A percentile compares a stretch with the other conserved stretches of the same genome.
Conservation (phyloP, 2,888 invertebrate genomes). For the Ganaspis brasiliensis region DNA sequence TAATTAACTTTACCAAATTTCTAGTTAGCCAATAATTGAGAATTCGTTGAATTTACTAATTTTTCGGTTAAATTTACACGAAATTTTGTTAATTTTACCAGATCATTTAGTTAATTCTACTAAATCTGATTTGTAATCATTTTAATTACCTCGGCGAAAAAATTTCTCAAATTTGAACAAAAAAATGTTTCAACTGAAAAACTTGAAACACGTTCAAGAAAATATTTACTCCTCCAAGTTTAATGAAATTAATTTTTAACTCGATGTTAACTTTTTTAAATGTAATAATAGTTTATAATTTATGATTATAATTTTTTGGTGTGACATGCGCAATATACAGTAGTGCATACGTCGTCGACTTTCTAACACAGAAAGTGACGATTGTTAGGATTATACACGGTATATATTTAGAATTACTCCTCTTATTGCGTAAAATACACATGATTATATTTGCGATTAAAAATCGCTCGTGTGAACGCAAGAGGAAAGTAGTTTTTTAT, state of each 20-base stretch:
- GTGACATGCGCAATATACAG: constrained; percentile 60
- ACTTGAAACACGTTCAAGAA: too few relatives aligned
- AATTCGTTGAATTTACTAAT: too few relatives aligned
- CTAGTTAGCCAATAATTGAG: too few relatives aligned
- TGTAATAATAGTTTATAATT: background rate
- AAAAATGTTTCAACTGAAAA: too few relatives aligned
- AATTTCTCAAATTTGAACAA: too few relatives aligned
- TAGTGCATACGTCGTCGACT: constrained; percentile 56
- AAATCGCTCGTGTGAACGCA: constrained; percentile 19
- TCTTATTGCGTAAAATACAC: constrained; percentile 7
- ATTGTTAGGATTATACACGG: constrained; percentile 54
- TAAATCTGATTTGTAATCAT: too few relatives aligned
- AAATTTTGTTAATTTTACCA: too few relatives aligned
- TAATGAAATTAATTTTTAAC: background rate
- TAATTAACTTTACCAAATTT: too few relatives aligned
- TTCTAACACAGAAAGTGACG: constrained; percentile 44
- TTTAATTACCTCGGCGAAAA: too few relatives aligned
- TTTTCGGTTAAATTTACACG: too few relatives aligned
- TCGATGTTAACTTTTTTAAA: background rate
- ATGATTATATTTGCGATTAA: constrained; percentile 16
- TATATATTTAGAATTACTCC: constrained; percentile 38
- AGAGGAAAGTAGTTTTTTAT: constrained; percentile 21
- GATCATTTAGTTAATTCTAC: too few relatives aligned
- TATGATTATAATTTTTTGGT: constrained; percentile 44
- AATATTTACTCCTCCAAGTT: too few relatives aligned